phyloP scores from a whole-genome alignment of 2,888 invertebrate genomes.

The Caenorhabditis zanzibari region DNA sequence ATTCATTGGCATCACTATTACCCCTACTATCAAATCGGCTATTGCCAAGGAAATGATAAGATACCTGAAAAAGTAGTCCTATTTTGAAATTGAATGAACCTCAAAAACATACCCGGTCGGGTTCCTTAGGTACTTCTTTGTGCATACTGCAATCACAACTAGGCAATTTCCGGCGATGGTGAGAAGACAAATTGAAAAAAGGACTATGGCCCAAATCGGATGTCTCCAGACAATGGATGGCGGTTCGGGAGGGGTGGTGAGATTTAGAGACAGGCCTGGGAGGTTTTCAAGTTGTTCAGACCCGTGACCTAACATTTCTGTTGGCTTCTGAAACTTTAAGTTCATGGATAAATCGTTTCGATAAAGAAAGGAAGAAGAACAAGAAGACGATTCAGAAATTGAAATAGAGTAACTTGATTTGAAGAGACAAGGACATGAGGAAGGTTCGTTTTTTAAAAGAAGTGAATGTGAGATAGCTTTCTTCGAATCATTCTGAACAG shows the following conservation, averaged over 20 bases:
- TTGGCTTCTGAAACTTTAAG: conserved; percentile 12
- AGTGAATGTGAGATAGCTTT: conserved; percentile 10
- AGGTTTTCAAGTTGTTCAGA: not conserved
- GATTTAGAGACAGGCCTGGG: not conserved
- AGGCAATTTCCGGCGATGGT: conserved; percentile 96
- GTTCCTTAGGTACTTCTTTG: conserved; percentile 95
- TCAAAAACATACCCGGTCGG: conserved; percentile 88
- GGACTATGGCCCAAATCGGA: conserved; percentile 87
- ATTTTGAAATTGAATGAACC: not conserved
- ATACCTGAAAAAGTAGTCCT: conserved; percentile 85
- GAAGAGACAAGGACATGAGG: not conserved
- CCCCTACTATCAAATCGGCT: conserved; percentile 95
- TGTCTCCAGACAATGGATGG: conserved; percentile 76
- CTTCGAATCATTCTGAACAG: conserved; percentile 23
- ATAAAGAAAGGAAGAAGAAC: not conserved
- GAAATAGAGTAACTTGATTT: not conserved
- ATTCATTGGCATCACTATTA: conserved; percentile 96
- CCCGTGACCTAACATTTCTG: conserved; percentile 42
- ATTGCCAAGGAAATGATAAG: conserved; percentile 97
- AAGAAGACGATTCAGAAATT: not conserved
- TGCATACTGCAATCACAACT: conserved; percentile 94
- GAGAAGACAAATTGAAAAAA: conserved; percentile 92
- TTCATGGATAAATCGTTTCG: too few species aligned
- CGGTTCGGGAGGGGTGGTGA: not conserved
- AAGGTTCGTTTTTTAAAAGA: not conserved